A percentile compares a stretch with the other conserved stretches of the same genome.
Evolutionary conservation across 2,888 invertebrate genomes (phyloP).

Genomic region (Brachyptera risi): DNA sequence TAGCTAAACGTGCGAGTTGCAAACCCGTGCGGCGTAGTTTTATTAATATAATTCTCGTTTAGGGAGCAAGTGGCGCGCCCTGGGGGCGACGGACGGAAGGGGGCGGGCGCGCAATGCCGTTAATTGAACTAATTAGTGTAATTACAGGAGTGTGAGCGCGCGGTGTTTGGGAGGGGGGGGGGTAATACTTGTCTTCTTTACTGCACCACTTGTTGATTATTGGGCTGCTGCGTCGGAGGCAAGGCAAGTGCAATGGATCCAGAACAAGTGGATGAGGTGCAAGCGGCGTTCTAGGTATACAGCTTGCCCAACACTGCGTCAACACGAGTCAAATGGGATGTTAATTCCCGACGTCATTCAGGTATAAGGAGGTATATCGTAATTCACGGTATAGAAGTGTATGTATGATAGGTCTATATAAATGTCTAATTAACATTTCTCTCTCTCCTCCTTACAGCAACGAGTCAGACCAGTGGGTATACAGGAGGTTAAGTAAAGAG

Average conservation of each 20-base stretch:
- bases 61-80: conserved; percentile 10
- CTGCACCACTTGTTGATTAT: conserved; percentile 34
- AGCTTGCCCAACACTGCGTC: too few species aligned
- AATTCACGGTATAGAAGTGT: too few species aligned
- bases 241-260: too few species aligned
- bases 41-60: conserved; percentile 28
- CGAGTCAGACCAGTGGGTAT: conserved; percentile 11
- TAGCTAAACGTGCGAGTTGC: conserved; percentile 15
- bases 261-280: too few species aligned
- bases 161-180: conserved; percentile 31
- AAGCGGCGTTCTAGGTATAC: too few species aligned
- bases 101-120: conserved; percentile 27
- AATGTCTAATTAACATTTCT: too few species aligned
- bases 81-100: conserved; percentile 12
- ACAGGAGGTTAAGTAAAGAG: conserved; percentile 20
- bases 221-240: conserved; percentile 25
- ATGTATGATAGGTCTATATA: too few species aligned
- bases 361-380: too few species aligned
- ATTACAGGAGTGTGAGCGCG: conserved; percentile 35
- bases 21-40: conserved; percentile 21
- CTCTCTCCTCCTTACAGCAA: too few species aligned
- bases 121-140: conserved; percentile 36
- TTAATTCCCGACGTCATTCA: too few species aligned
- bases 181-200: conserved; percentile 31
- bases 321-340: too few species aligned